Conservation (phyloP, 1,140 invertebrate species). For the Leucophenga varia region DNA sequence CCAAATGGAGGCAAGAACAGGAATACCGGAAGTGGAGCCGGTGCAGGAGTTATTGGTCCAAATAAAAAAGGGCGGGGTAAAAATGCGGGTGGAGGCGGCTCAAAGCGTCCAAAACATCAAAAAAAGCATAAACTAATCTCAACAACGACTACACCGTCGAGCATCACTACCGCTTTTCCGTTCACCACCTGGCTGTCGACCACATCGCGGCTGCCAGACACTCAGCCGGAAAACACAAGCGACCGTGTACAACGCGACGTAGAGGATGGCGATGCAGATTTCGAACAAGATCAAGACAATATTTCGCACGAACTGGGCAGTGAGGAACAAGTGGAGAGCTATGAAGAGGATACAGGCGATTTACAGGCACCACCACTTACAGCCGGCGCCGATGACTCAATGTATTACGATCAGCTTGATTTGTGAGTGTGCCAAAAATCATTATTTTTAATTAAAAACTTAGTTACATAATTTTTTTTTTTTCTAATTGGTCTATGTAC, state of each 20-base stretch:
- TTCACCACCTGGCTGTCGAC: conserved; percentile 23
- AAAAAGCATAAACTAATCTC: conserved; percentile 1
- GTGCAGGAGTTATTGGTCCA: neutral
- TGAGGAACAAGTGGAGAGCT: conserved; percentile 6
- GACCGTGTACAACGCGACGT: conserved; percentile 42
- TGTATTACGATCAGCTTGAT: conserved; percentile 46
- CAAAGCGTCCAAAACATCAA: conserved; percentile 10
- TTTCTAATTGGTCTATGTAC: conserved; percentile 19
- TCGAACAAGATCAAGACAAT: conserved; percentile 23
- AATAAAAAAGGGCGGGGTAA: conserved; percentile 7
- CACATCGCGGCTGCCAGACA: conserved; percentile 36
- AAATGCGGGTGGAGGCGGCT: conserved; percentile 16
- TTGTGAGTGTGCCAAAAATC: conserved; percentile 41
- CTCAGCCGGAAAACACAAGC: conserved; percentile 41
- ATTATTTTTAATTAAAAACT: conserved; percentile 15
- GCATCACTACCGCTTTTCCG: conserved; percentile 32
- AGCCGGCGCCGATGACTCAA: conserved; percentile 37
- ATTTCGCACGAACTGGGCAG: conserved; percentile 6
- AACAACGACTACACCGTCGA: conserved; percentile 4
- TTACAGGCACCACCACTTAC: conserved; percentile 20
- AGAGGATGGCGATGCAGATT: conserved; percentile 13
- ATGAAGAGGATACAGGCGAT: conserved; percentile 20
- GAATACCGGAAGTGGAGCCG: neutral
- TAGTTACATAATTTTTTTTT: conserved; percentile 20
- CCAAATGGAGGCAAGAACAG: conserved; percentile 6